Evolutionary conservation across 2,797 vertebrate species (phyloP).

Genomic region (Sebastes oblongus): DNA sequence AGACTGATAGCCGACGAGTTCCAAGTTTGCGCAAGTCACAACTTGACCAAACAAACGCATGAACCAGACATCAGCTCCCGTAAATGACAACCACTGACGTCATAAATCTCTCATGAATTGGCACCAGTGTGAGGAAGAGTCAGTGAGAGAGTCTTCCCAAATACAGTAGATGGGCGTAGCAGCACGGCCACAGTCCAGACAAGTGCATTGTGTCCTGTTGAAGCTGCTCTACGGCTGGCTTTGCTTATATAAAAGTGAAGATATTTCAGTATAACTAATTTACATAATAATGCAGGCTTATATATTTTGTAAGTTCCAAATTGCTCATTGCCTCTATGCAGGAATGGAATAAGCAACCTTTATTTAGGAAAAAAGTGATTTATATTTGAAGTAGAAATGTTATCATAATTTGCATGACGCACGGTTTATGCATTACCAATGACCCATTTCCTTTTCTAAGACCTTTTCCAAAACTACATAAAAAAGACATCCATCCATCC

Average conservation of each 20-base stretch:
- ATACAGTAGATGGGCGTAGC: neutral
- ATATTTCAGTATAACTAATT: neutral
- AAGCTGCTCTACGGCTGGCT: neutral
- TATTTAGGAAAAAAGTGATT: neutral
- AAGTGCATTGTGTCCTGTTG: neutral
- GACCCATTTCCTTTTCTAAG: neutral
- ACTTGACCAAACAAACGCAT: neutral
- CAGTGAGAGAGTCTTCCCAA: neutral
- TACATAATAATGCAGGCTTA: neutral
- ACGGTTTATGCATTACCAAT: neutral
- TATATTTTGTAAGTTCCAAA: neutral
- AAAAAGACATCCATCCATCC: slow-evolving; percentile 14
- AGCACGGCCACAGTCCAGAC: neutral
- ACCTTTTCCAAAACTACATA: slow-evolving; percentile 20
- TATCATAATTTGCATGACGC: neutral
- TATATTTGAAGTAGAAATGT: neutral
- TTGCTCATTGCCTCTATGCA: neutral
- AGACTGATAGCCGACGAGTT: too few species aligned
- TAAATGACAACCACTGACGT: neutral
- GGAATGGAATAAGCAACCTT: neutral
- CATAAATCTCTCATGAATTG: neutral
- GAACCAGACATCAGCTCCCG: neutral
- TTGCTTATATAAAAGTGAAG: neutral
- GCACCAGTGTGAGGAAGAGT: neutral
- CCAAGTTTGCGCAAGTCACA: neutral